Evolutionary conservation across 2,113 vertebrate genomes (phyloP), one percentile per base, ranked within the genome.

Genomic region (Nymphicus hollandicus): DNA sequence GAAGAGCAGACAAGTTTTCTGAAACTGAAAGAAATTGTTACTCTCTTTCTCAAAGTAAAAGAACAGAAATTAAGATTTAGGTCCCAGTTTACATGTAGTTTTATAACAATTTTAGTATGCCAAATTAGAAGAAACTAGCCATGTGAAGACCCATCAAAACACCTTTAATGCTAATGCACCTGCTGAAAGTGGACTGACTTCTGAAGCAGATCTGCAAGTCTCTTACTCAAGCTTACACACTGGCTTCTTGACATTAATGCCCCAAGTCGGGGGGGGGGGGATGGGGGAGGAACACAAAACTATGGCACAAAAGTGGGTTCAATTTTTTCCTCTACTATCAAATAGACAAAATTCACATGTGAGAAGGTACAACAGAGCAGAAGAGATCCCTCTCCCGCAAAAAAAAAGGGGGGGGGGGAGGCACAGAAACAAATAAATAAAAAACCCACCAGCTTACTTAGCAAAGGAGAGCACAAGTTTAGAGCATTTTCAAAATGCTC

Each of bases 361-460:
- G 13, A 89, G 37, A 81, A 71, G 5, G 7, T 17, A 63, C 41
- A 72, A 73, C 5, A 35, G 16, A 79, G 29, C 10, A 55, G 28
- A 47, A 49, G 8, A 61, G 11, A 76, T 53, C 7, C 52, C 17
- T 27, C 9, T 15, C 39, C 6, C 3, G 17, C 14, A 44, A 55
- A 43, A n/a, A 35, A 39, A 16, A 3, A 0, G 2, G 2, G 1
- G 1, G 9, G 5, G 10, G 2, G 1, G 1, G 9, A 4, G 10
- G 4, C 22, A 58, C 33, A 35, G 6, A 7, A 63, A 49, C 37
- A 64, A 71, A 55, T 6, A 65, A 39, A 39, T 5, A 56, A 49
- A 44, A 64, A 41, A 3, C 11, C 2, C 15, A 76, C 2, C 35
- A 50, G 39, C 13, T 72, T 76, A 13, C 29, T 85, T 31, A 86